phyloP scores from a whole-genome alignment of 2,888 invertebrate genomes.

The Peribatodes rhomboidaria region DNA sequence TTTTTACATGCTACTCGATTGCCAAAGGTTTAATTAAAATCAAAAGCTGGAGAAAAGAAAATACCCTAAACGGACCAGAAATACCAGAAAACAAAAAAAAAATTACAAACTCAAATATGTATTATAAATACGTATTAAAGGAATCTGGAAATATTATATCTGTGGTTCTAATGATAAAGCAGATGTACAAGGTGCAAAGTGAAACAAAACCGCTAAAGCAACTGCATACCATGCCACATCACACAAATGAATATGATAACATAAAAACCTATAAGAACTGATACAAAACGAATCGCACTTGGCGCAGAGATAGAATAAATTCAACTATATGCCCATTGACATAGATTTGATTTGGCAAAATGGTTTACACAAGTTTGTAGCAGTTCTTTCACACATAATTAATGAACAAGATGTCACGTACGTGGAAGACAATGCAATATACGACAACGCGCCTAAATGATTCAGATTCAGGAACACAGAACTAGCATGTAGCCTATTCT shows the following conservation, averaged over 20 bases:
- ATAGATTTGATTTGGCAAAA: too few relatives aligned
- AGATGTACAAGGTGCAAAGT: slow-evolving; percentile 23
- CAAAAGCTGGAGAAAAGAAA: slow-evolving; percentile 14
- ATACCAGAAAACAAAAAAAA: slow-evolving; percentile 17
- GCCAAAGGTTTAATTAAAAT: slow-evolving; percentile 23
- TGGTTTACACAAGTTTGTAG: slow-evolving; percentile 3
- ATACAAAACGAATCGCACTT: slow-evolving; percentile 7
- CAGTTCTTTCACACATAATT: slow-evolving; percentile 18
- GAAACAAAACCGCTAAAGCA: slow-evolving; percentile 30
- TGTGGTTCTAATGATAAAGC: slow-evolving; percentile 14
- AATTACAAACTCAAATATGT: not conserved
- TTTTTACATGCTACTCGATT: slow-evolving; percentile 11
- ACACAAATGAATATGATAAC: slow-evolving; percentile 42
- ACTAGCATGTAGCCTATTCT: not conserved
- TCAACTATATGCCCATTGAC: too few relatives aligned
- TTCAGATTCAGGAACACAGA: not conserved
- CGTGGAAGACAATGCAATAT: slow-evolving; percentile 28
- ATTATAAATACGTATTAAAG: slow-evolving; percentile 11
- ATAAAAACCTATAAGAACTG: slow-evolving; percentile 5
- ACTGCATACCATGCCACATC: slow-evolving; percentile 53
- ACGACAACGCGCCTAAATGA: slow-evolving; percentile 13
- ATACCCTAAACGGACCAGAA: slow-evolving; percentile 18
- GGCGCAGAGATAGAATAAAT: not conserved
- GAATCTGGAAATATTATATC: slow-evolving; percentile 29
- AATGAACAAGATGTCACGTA: slow-evolving; percentile 28